phyloP scores from a whole-genome alignment of 2,888 invertebrate genomes.

The Acleris emargana region DNA sequence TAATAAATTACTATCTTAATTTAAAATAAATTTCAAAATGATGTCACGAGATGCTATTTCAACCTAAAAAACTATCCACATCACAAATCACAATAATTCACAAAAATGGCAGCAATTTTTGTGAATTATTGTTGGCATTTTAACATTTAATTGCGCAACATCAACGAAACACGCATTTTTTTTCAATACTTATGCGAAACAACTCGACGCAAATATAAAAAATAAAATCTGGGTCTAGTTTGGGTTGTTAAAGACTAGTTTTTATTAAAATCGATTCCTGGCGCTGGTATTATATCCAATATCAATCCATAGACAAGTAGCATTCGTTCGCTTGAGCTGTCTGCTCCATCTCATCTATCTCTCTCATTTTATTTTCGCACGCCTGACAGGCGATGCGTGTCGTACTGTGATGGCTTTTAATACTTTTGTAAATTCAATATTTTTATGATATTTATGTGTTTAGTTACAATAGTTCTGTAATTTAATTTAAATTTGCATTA shows the following conservation, averaged over 20 bases:
- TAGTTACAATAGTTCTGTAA: constrained; percentile 72
- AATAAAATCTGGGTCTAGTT: not conserved
- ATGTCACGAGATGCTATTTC: no score
- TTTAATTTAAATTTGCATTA: constrained; percentile 68
- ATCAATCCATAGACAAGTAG: constrained; percentile 21
- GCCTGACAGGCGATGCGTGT: constrained; percentile 78
- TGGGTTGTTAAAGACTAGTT: not conserved
- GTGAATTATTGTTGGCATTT: no score
- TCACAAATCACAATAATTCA: no score
- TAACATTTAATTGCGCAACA: no score
- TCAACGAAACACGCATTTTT: no score
- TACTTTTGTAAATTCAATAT: constrained; percentile 76
- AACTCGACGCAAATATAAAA: no score
- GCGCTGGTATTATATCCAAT: constrained; percentile 5
- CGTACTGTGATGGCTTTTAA: constrained; percentile 76
- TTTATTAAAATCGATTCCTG: constrained; percentile 21
- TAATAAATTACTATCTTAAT: no score
- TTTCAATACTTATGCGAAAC: no score
- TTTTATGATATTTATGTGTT: constrained; percentile 80
- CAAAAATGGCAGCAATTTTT: no score
- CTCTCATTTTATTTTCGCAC: constrained; percentile 70
- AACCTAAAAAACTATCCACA: no score
- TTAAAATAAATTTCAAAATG: no score
- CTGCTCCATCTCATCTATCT: constrained; percentile 30
- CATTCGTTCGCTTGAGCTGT: constrained; percentile 18